Evolutionary conservation across 1,140 invertebrate genomes (phyloP).

Genomic region (Anoplolepis gracilipes): DNA sequence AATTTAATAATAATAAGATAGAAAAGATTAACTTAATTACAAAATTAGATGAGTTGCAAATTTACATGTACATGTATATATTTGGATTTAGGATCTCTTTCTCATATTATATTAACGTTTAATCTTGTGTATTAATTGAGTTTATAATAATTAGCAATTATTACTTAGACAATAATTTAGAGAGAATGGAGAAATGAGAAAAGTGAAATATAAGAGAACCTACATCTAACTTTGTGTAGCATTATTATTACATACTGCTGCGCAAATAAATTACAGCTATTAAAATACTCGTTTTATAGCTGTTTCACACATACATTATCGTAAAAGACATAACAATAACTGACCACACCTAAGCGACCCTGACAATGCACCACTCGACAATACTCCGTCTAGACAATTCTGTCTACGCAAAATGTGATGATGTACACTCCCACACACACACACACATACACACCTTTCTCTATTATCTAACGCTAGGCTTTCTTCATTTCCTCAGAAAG

Average conservation of each 20-base stretch:
- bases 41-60: too few species aligned
- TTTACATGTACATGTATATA: not conserved
- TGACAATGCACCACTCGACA: conserved; percentile 49
- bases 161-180: not conserved
- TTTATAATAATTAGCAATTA: conserved; percentile 23
- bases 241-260: conserved; percentile 5
- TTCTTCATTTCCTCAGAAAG: conserved; percentile 12
- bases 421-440: conserved; percentile 12
- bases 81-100: too few species aligned
- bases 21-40: not conserved
- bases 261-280: conserved; percentile 47
- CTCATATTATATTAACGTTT: not conserved
- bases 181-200: not conserved
- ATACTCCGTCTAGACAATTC: conserved; percentile 36
- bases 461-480: conserved; percentile 14
- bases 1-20: not conserved
- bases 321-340: conserved; percentile 49
- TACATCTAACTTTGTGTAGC: not conserved
- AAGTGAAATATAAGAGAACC: conserved; percentile 13
- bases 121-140: conserved; percentile 5
- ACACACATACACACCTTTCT: conserved; percentile 23
- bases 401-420: conserved; percentile 32
- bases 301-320: conserved; percentile 16
- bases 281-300: conserved; percentile 16
- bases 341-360: conserved; percentile 60